Conservation (phyloP, 1,140 invertebrate species). For the Acromyrmex heyeri region DNA sequence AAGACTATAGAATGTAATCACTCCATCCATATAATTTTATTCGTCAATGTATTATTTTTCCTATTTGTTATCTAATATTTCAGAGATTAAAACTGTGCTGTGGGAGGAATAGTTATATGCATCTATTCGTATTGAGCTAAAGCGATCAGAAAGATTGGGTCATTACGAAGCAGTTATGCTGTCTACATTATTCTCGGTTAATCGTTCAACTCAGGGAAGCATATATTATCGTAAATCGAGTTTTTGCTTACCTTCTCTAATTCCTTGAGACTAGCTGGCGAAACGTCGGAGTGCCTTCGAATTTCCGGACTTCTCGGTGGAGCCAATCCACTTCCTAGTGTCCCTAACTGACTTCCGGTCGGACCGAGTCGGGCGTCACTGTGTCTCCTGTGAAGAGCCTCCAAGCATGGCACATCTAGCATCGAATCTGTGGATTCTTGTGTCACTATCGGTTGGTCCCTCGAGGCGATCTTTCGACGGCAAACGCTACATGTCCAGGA, state of each 20-base stretch:
- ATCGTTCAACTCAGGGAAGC: not conserved
- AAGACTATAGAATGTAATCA: not conserved
- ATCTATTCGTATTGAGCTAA: not conserved
- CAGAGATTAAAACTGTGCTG: not conserved
- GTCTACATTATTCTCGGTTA: not conserved
- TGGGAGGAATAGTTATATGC: not conserved
- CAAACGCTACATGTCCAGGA: slow-evolving; percentile 94
- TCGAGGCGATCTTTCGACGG: slow-evolving; percentile 91
- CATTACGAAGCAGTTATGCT: not conserved
- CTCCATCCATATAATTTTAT: not conserved
- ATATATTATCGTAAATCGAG: not conserved
- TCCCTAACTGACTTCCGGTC: slow-evolving; percentile 83
- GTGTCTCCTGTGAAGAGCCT: slow-evolving; percentile 91
- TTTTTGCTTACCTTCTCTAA: slow-evolving; percentile 90
- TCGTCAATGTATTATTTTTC: not conserved
- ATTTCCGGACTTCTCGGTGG: slow-evolving; percentile 93
- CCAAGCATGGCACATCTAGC: slow-evolving; percentile 92
- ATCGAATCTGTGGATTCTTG: slow-evolving; percentile 94
- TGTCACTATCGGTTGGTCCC: slow-evolving; percentile 88
- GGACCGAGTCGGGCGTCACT: slow-evolving; percentile 92
- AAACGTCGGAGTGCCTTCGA: slow-evolving; percentile 93
- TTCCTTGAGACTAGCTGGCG: slow-evolving; percentile 93
- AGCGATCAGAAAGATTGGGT: not conserved
- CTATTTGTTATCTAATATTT: not conserved
- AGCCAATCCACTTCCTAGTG: slow-evolving; percentile 88